Percentiles rank a stretch among this genome's conserved stretches.
Evolutionary conservation across 92 coral and sea anemone species (phyloP).

Genomic region (Galaxea fascicularis): DNA sequence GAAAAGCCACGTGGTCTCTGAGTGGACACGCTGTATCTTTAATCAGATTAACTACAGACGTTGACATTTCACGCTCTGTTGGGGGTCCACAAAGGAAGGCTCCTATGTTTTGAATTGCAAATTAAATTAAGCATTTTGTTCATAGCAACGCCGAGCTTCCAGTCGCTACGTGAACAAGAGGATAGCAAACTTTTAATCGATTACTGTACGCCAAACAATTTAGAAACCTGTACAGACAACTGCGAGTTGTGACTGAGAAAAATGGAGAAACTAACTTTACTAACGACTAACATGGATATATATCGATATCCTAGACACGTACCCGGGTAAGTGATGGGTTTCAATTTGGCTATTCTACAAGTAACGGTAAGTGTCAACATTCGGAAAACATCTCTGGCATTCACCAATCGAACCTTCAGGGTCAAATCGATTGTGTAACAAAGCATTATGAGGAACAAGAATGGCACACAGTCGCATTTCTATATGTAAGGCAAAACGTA

Average conservation of each 20-base stretch:
- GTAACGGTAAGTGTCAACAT: background rate
- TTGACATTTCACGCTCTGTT: constrained; percentile 21
- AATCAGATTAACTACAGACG: background rate
- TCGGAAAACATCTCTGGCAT: background rate
- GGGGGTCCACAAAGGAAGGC: background rate
- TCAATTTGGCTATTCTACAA: background rate
- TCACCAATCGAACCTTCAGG: background rate
- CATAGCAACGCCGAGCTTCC: constrained; percentile 59
- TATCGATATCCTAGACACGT: constrained; percentile 91
- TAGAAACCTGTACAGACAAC: background rate
- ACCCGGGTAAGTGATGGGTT: constrained; percentile 87
- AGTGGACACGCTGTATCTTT: background rate
- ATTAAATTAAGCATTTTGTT: constrained; percentile 42
- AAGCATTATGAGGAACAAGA: background rate
- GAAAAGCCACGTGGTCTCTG: background rate
- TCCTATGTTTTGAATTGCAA: constrained; percentile 40
- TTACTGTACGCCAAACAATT: background rate
- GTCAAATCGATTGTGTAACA: constrained; percentile 18
- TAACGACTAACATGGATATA: constrained; percentile 87
- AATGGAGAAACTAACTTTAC: constrained; percentile 88
- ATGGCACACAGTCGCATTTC: background rate
- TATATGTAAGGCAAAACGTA: background rate
- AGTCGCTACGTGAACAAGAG: background rate
- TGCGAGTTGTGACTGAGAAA: background rate
- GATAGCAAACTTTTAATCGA: background rate